phyloP scores from a whole-genome alignment of 2,113 vertebrate species.

The Apodemus speciosus region DNA sequence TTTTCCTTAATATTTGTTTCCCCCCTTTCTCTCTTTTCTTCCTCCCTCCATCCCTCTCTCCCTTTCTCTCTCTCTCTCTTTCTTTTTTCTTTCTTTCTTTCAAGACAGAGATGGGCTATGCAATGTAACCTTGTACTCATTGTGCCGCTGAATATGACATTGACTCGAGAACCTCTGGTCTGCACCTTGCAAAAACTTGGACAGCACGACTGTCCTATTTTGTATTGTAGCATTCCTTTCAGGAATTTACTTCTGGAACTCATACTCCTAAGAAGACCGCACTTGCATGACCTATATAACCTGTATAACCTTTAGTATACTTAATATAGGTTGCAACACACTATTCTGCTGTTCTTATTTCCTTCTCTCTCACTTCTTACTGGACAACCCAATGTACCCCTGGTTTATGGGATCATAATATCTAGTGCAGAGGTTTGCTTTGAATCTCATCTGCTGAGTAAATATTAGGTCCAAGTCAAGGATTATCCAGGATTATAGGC shows the following conservation, averaged over 20 bases:
- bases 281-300: neutral
- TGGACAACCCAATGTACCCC: neutral
- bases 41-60: rapidly evolving
- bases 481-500: neutral
- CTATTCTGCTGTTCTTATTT: neutral
- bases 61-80: neutral
- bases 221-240: neutral
- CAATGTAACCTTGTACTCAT: neutral
- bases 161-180: neutral
- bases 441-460: neutral
- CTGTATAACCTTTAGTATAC: neutral
- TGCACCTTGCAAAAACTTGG: neutral
- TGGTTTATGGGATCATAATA: neutral
- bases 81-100: neutral
- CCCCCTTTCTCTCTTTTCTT: neutral
- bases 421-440: neutral
- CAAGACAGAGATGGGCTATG: neutral
- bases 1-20: neutral
- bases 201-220: neutral
- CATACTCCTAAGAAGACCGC: neutral
- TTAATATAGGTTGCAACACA: neutral
- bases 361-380: neutral
- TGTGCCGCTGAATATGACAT: neutral
- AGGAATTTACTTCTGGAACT: neutral
- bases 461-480: neutral